Percentiles rank a stretch among this genome's conserved stretches.
These are phyloP conservation scores for Rotaria macrura DNA, from an alignment of 2,888 invertebrate species.

Conservation along the genomic window DNA sequence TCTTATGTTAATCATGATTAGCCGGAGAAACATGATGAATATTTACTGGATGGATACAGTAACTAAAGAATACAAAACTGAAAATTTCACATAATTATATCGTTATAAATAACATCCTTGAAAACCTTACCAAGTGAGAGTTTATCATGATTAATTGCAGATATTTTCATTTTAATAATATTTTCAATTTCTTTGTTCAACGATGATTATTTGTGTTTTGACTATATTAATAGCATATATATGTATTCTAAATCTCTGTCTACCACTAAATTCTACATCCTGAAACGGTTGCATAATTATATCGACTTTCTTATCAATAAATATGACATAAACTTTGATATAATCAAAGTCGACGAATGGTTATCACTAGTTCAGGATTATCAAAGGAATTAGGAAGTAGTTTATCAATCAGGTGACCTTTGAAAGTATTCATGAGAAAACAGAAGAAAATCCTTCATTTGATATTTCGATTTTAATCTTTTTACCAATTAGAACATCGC, in stretches of 20 bases:
- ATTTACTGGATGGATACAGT: background rate
- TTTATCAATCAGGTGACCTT: background rate
- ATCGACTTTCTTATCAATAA: background rate
- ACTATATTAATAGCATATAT: too few species aligned
- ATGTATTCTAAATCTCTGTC: background rate
- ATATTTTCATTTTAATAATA: conserved; percentile 1
- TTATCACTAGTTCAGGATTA: background rate
- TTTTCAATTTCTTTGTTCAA: background rate
- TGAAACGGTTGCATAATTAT: background rate
- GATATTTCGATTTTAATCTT: background rate
- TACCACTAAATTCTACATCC: background rate
- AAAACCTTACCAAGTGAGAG: background rate
- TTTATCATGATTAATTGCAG: background rate
- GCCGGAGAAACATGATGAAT: background rate
- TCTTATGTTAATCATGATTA: background rate
- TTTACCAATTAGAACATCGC: background rate
- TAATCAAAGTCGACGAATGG: background rate
- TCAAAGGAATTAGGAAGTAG: background rate
- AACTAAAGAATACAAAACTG: background rate
- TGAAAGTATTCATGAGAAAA: background rate
- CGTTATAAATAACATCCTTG: background rate
- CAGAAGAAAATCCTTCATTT: too few species aligned
- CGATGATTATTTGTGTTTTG: too few species aligned
- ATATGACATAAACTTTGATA: background rate
- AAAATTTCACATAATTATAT: background rate